Base-by-base conservation (phyloP, 1,140 invertebrate genomes). In the Neodiprion virginianus region DNA sequence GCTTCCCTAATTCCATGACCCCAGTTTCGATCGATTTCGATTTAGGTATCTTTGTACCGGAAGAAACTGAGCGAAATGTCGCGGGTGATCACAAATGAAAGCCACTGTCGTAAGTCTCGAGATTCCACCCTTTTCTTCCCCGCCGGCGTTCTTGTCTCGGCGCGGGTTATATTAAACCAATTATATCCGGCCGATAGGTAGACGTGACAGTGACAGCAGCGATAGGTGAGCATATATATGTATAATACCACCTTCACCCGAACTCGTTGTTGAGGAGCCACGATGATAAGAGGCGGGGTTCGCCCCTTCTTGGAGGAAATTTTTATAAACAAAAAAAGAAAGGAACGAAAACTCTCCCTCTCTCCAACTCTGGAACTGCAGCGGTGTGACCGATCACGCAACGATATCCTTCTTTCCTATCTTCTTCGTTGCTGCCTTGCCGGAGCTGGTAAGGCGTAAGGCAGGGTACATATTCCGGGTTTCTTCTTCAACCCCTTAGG, bases 131-230 rank as follows among this genome's bases (percentile, higher is more conserved):
- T 5, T 5, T 5, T 8, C 53, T 8, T 8, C 53, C 53, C 53
- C 53, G 5, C 53, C 28, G 5, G 53, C 5, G 11, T 61, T 61
- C 53, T 61, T 61, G 11, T 14, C 53, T 61, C 53, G 53, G 53
- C 53, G 28, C 28, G 8, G 67, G 21, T 69, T 69, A 69, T 69
- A 69, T 69, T 69, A 69, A 69, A 69, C 67, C 67, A 69, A 69
- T 69, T 69, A 69, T 69, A 69, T 69, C 67, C 40, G 67, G 67
- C 67, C 21, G 67, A 69, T 69, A 11, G 67, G 67, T 69, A 47
- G 67, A 69, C 67, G 67, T 69, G 67, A 69, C 67, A 69, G 11
- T 69, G 67, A 69, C 67, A 69, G 67, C 67, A 47, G 67, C 67
- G 67, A 69, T 69, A 69, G 21, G 67, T 65, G 17, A 14, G 17